Evolutionary conservation across 2,888 invertebrate species (phyloP), one percentile per base, ranked within the genome.

Genomic region (Caenorhabditis sp.): DNA sequence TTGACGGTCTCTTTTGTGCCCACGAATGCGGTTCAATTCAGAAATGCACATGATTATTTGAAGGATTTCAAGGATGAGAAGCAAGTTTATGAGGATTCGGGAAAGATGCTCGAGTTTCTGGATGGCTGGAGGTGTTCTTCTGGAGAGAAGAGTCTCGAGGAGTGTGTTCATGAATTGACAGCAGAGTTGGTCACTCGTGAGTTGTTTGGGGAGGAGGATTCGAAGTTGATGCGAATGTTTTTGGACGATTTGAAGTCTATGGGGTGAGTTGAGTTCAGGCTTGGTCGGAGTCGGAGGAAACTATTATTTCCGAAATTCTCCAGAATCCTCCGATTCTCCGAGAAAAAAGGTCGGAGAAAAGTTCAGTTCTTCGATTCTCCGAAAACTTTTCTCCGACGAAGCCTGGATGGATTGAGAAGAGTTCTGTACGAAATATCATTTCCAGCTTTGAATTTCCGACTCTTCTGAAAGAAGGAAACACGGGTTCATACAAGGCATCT

Each of bases 31-130:
- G 77, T 86, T 2, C 88, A 88, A 44, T 64, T 63, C 16, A 63
- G 88, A 41, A 87, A 88, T 75, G 82, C 85, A 0, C 88, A 87
- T 49, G 75, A 76, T 24, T 88, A 85, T 70, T 59, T 87, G 44
- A 80, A 82, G 6, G 88, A 88, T 58, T 86, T 85, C 44, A 69
- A 86, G n/a, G 80, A 85, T 58, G 86, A 86, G 54, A 56, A 59
- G 28, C 80, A 81, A 16, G 85, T 87, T 24, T 86, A 85, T 72
- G 68, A 68, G n/a, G 79, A 86, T 28, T 75, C 86, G 7, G 86
- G 86, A 12, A 68, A 77, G 35, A 80, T 87, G n/a, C 47, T 87
- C 12, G 16, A 68, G 28, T 85, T 77, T 38, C 31, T 86, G 49
- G 58, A 80, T 44, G 49, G 54, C 1, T 86, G 87, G 87, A 75